Evolutionary conservation across 2,797 vertebrate species (phyloP).

Genomic region (Eidolon dupreanum): DNA sequence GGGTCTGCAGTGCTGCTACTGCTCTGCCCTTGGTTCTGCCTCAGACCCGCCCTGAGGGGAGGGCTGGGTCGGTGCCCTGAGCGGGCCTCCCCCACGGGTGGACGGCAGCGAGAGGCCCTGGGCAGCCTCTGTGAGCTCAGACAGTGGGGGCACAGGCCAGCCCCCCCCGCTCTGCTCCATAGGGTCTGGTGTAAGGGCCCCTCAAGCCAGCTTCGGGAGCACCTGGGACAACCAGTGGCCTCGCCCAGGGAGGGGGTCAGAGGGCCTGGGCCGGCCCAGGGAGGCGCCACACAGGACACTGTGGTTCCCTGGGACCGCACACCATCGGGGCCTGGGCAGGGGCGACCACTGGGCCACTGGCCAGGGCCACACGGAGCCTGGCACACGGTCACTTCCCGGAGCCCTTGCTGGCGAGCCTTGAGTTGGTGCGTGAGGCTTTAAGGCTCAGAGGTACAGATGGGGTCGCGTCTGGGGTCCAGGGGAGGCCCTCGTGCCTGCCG

Average conservation of each 20-base stretch:
- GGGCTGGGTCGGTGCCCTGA: not conserved
- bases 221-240: not conserved
- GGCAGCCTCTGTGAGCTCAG: not conserved
- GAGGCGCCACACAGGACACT: not conserved
- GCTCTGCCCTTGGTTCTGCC: not conserved
- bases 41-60: accelerated
- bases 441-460: not conserved
- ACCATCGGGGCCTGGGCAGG: accelerated
- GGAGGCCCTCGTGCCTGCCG: accelerated
- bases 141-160: not conserved
- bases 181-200: not conserved
- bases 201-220: not conserved
- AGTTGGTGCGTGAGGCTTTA: not conserved
- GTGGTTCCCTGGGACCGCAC: not conserved
- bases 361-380: accelerated
- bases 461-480: accelerated
- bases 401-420: not conserved
- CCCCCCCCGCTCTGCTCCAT: not conserved
- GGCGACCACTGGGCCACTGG: accelerated
- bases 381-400: not conserved
- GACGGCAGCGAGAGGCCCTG: accelerated
- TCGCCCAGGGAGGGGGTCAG: not conserved
- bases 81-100: no score
- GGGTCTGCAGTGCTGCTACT: no score
- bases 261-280: not conserved